phyloP scores from a whole-genome alignment of 64 coral and sea anemone species.

The Pocillopora verrucosa region DNA sequence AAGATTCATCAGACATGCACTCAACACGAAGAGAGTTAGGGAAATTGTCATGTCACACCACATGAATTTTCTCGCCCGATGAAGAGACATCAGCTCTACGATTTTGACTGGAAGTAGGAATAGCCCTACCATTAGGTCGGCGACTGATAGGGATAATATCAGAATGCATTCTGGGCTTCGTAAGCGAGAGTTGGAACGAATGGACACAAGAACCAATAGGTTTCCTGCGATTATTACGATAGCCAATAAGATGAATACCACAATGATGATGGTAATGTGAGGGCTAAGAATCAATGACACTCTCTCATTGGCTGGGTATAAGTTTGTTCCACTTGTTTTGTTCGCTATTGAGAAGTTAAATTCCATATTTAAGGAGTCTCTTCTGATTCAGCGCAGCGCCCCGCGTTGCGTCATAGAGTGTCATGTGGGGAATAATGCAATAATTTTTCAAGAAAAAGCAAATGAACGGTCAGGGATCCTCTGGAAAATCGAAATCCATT shows the following conservation, averaged over 20 bases:
- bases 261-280: slow-evolving; percentile 32
- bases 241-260: slow-evolving; percentile 41
- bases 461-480: no score
- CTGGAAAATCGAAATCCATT: no score
- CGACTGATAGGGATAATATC: slow-evolving; percentile 47
- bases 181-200: slow-evolving; percentile 25
- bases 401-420: no score
- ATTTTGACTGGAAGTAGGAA: slow-evolving; percentile 44
- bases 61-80: slow-evolving; percentile 22
- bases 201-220: slow-evolving; percentile 46
- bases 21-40: slow-evolving; percentile 60
- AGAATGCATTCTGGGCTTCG: slow-evolving; percentile 34
- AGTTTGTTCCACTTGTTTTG: background rate
- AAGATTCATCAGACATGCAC: slow-evolving; percentile 59
- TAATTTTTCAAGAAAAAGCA: no score
- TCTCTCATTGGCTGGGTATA: background rate
- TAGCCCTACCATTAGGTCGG: slow-evolving; percentile 65
- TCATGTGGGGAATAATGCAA: no score
- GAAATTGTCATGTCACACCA: slow-evolving; percentile 62
- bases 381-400: no score
- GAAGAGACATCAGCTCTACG: slow-evolving; percentile 34
- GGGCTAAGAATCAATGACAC: background rate
- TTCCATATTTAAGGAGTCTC: background rate
- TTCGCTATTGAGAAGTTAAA: no score
- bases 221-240: slow-evolving; percentile 35